Conservation (phyloP, 2,113 vertebrate genomes). For the Budorcas taxicolor region DNA sequence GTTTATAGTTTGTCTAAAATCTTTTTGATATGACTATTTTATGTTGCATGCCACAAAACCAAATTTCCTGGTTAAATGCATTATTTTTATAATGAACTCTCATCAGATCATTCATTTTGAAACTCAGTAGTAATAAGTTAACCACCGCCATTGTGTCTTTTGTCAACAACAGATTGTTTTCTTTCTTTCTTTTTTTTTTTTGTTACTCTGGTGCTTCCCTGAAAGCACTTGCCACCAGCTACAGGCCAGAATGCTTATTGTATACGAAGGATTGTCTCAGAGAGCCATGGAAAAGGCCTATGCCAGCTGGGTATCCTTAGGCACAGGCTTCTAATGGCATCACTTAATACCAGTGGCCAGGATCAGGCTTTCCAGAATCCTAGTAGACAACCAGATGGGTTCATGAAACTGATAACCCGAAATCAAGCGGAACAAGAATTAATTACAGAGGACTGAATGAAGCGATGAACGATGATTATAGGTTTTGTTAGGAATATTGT, state of each 20-base stretch:
- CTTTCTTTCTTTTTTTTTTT: background rate
- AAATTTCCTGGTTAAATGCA: background rate
- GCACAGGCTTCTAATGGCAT: background rate
- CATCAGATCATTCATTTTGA: background rate
- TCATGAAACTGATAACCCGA: background rate
- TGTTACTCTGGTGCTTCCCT: background rate
- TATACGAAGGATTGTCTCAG: background rate
- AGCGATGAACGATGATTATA: background rate
- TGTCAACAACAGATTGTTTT: background rate
- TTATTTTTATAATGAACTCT: background rate
- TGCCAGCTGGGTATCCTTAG: background rate
- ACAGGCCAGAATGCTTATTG: background rate
- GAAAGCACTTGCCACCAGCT: background rate
- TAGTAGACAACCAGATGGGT: background rate
- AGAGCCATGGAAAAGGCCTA: background rate
- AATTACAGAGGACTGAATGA: background rate
- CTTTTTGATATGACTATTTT: background rate
- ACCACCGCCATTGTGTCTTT: background rate
- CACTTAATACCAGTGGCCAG: background rate
- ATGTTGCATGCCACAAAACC: background rate
- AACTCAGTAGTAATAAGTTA: background rate
- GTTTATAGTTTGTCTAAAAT: background rate
- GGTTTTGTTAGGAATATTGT: background rate
- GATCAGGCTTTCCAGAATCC: background rate
- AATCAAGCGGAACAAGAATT: background rate